phyloP scores from a whole-genome alignment of 2,888 invertebrate genomes.

The Metacarcinus magister region DNA sequence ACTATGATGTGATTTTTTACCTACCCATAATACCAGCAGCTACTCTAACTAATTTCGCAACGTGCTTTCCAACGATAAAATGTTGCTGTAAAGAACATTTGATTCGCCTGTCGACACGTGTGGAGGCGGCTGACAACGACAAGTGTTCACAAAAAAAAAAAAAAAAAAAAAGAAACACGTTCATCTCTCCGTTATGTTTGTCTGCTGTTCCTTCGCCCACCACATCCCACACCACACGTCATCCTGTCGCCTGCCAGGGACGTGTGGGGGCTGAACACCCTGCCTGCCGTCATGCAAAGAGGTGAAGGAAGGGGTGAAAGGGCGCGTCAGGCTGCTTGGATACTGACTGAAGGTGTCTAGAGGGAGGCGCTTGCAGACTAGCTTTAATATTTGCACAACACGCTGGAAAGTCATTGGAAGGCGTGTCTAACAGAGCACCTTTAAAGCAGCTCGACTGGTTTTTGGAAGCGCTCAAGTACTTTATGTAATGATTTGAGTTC shows the following conservation, averaged over 20 bases:
- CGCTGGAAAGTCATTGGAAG: neutral
- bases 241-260: neutral
- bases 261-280: neutral
- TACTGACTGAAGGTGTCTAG: neutral
- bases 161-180: neutral
- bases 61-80: neutral
- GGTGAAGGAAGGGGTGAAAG: neutral
- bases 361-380: neutral
- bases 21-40: neutral
- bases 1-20: neutral
- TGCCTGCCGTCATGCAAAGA: too few species aligned
- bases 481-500: neutral
- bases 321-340: neutral
- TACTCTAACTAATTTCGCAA: neutral
- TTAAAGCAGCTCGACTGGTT: neutral
- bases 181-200: neutral
- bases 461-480: neutral
- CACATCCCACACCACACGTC: neutral
- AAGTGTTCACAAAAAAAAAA: too few species aligned
- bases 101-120: neutral
- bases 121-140: neutral
- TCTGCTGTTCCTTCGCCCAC: neutral
- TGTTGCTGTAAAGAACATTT: neutral
- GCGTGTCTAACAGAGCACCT: neutral
- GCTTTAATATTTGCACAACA: neutral